These are phyloP conservation scores for Caretta caretta DNA, from an alignment of 2,113 vertebrate genomes.

Conservation along the genomic window DNA sequence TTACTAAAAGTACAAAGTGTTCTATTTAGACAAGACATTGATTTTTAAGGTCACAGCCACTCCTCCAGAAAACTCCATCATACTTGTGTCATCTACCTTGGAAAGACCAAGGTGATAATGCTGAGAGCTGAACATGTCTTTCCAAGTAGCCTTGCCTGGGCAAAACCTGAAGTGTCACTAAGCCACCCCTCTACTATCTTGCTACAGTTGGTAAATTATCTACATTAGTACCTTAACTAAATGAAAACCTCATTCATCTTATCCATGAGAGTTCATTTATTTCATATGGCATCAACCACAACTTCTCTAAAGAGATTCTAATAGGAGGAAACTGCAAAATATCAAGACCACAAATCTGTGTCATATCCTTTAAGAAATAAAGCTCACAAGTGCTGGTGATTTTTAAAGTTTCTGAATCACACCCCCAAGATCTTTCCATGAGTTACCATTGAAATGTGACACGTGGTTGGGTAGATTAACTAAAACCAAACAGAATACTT, in stretches of 20 bases:
- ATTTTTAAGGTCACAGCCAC: neutral
- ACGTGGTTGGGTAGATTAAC: neutral
- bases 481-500: neutral
- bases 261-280: conserved; percentile 32
- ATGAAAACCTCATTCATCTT: neutral
- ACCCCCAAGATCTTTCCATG: conserved; percentile 41
- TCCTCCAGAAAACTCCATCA: neutral
- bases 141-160: neutral
- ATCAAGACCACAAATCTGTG: conserved; percentile 25
- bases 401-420: conserved; percentile 25
- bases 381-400: conserved; percentile 1
- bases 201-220: conserved; percentile 1
- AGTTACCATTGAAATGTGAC: conserved; percentile 39
- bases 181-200: neutral
- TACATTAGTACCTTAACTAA: neutral
- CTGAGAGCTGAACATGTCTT: neutral
- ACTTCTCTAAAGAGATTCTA: conserved; percentile 44
- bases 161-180: neutral
- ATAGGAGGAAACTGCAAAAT: conserved; percentile 39
- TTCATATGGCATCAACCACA: conserved; percentile 34
- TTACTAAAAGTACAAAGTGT: neutral
- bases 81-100: conserved; percentile 9
- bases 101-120: neutral
- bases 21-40: neutral
- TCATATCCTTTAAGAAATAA: conserved; percentile 49